Percentiles rank a stretch among this genome's conserved stretches.
Conservation (phyloP, 1,140 invertebrate genomes). For the Drosophila pandora region DNA sequence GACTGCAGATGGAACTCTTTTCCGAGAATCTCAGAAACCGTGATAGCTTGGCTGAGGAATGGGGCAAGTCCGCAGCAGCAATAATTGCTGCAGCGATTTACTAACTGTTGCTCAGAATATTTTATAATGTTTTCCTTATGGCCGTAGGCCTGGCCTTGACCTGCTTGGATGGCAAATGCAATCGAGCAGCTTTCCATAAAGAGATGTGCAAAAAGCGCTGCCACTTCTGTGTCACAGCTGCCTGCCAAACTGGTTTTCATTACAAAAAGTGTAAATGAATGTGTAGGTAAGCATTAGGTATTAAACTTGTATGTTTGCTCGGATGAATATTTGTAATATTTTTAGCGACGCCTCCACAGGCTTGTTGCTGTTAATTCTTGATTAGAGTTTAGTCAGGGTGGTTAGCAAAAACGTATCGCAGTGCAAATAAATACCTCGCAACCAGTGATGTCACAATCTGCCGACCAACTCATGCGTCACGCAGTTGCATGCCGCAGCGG, state of each 20-base stretch:
- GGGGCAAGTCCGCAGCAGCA: not conserved
- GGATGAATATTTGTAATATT: slow-evolving; percentile 15
- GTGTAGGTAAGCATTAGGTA: slow-evolving; percentile 12
- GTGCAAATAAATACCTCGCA: slow-evolving; percentile 64
- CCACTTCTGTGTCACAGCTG: slow-evolving; percentile 48
- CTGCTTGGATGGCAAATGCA: slow-evolving; percentile 54
- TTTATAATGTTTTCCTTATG: slow-evolving; percentile 27
- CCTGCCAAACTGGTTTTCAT: slow-evolving; percentile 41
- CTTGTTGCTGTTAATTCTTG: slow-evolving; percentile 42
- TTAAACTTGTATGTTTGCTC: slow-evolving; percentile 1
- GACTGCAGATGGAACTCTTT: slow-evolving; percentile 45
- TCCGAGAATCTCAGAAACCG: slow-evolving; percentile 41
- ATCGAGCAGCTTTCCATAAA: slow-evolving; percentile 43
- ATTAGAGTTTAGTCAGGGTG: slow-evolving; percentile 40
- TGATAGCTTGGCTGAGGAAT: not conserved
- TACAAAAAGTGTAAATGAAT: slow-evolving; percentile 27
- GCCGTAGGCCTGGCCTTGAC: slow-evolving; percentile 51
- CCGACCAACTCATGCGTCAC: slow-evolving; percentile 59
- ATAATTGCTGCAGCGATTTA: slow-evolving; percentile 31
- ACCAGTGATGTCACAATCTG: slow-evolving; percentile 62
- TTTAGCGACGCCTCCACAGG: slow-evolving; percentile 26
- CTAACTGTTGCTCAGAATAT: slow-evolving; percentile 34
- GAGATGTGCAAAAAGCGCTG: slow-evolving; percentile 50
- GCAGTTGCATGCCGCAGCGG: slow-evolving; percentile 46
- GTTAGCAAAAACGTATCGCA: slow-evolving; percentile 57